phyloP scores from a whole-genome alignment of 2,797 vertebrate genomes.

The Pempheris klunzingeri region DNA sequence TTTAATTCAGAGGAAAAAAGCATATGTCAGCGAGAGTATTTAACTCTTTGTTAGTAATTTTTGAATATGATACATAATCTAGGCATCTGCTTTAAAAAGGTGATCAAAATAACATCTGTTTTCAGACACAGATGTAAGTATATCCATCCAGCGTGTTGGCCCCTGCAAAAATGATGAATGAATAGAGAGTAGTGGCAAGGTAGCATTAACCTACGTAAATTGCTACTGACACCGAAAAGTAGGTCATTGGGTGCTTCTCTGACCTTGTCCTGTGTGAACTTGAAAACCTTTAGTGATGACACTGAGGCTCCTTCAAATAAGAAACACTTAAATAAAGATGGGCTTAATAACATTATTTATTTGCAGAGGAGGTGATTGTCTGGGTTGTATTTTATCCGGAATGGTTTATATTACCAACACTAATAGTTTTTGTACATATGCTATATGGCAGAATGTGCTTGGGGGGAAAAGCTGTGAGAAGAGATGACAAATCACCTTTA shows the following conservation, averaged over 20 bases:
- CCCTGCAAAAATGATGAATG: constrained; percentile 23
- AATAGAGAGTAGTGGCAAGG: not conserved
- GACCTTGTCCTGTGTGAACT: constrained; percentile 10
- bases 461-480: not conserved
- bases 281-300: not conserved
- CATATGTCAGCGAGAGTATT: constrained; percentile 7
- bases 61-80: not conserved
- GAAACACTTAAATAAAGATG: not conserved
- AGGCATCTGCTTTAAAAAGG: not conserved
- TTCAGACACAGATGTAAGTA: not conserved
- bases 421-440: not conserved
- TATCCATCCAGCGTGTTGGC: not conserved
- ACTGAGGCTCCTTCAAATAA: not conserved
- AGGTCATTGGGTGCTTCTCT: not conserved
- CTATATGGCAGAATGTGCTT: no score
- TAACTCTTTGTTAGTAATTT: constrained; percentile 3
- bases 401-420: not conserved
- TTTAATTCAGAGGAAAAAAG: constrained; percentile 12
- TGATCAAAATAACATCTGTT: constrained; percentile 36
- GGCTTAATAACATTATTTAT: not conserved
- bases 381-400: not conserved
- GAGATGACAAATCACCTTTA: not conserved
- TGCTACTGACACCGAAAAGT: not conserved
- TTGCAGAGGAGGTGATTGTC: not conserved
- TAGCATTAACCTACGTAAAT: constrained; percentile 19